Evolutionary conservation across 2,888 invertebrate genomes (phyloP).

Genomic region (Drosophila mimetica): DNA sequence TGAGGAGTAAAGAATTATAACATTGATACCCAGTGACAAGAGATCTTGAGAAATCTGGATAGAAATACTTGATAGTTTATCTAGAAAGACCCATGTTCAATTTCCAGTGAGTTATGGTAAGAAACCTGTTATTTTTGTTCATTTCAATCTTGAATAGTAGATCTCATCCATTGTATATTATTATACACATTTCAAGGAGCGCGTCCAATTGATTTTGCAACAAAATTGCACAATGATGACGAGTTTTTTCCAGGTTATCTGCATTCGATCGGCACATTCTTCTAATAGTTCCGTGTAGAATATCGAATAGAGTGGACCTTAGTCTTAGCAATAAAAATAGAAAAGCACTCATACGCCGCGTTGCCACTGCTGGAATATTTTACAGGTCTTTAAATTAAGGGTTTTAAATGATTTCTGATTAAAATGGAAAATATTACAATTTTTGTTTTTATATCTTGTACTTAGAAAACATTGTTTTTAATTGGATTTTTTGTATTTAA

Average conservation of each 20-base stretch:
- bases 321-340: no score
- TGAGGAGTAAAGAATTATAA: no score
- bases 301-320: conserved; percentile 9
- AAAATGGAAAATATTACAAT: no score
- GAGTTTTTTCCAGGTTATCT: conserved; percentile 5
- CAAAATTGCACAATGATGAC: conserved; percentile 12
- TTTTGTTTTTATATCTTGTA: no score
- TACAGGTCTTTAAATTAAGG: no score
- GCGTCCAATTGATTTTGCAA: background rate
- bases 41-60: background rate
- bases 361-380: background rate
- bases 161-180: background rate
- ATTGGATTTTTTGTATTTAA: no score
- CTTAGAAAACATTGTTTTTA: no score
- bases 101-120: background rate
- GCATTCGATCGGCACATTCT: conserved; percentile 1
- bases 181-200: background rate
- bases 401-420: background rate
- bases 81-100: background rate
- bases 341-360: background rate
- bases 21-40: no score
- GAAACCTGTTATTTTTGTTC: background rate
- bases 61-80: background rate
- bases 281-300: conserved; percentile 1
- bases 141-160: background rate